These are phyloP conservation scores for Trogon melanurus DNA, from an alignment of 2,113 vertebrate genomes.

Conservation along the genomic window DNA sequence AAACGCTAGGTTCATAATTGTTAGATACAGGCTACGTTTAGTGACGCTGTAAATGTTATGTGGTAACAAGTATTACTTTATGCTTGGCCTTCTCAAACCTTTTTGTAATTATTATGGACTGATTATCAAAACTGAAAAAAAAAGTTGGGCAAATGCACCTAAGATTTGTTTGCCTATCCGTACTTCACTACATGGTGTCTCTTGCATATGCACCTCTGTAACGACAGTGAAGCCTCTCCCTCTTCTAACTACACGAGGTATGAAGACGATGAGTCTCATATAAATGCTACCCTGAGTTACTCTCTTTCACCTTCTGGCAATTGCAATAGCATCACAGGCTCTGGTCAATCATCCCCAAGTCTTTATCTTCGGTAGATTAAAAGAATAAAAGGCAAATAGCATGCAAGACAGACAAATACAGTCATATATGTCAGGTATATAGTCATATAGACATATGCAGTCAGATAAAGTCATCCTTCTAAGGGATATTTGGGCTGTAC, in stretches of 20 bases:
- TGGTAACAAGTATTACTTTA: not conserved
- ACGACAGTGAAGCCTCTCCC: not conserved
- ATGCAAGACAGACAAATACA: not conserved
- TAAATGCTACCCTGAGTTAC: not conserved
- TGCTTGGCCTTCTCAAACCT: not conserved
- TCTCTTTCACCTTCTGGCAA: not conserved
- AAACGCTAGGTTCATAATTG: not conserved
- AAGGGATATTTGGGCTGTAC: not conserved
- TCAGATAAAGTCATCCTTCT: not conserved
- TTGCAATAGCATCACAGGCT: not conserved
- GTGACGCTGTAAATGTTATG: not conserved
- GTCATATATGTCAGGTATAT: not conserved
- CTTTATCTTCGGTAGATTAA: not conserved
- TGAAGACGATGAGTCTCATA: not conserved
- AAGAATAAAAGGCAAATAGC: not conserved
- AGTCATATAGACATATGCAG: not conserved
- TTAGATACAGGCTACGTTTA: not conserved
- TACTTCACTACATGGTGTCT: accelerated
- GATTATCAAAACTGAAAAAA: not conserved
- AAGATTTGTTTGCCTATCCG: not conserved
- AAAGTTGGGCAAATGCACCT: not conserved
- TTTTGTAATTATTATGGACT: not conserved
- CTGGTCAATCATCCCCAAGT: not conserved
- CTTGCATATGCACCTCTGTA: not conserved
- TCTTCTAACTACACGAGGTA: not conserved